phyloP scores from a whole-genome alignment of 23 tunicate genomes.

The Halocynthia roretzi region DNA sequence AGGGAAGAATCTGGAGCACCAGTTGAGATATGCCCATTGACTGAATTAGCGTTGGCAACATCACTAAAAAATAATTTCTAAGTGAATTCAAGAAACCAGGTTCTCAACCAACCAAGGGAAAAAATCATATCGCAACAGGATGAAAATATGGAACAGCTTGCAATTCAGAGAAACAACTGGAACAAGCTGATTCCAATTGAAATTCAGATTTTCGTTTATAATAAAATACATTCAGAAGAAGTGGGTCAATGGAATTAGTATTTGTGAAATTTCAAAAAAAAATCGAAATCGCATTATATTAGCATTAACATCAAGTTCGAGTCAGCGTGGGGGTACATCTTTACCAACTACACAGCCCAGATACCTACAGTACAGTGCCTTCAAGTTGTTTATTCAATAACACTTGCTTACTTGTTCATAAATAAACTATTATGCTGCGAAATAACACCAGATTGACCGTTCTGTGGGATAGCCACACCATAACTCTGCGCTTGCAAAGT shows the following conservation, averaged over 20 bases:
- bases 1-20: constrained; percentile 3
- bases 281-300: no score
- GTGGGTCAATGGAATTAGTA: no score
- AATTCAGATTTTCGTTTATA: no score
- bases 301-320: no score
- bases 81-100: background rate
- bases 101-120: no score
- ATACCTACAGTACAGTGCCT: background rate
- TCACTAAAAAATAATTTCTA: background rate
- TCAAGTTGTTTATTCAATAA: background rate
- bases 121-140: no score
- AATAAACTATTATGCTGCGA: constrained; percentile 40
- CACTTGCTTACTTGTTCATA: constrained; percentile 33
- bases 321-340: no score
- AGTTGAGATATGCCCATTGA: background rate
- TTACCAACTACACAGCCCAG: background rate
- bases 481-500: constrained; percentile 10
- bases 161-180: no score
- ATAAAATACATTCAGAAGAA: no score
- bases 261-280: no score
- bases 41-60: background rate
- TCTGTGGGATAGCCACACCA: constrained; percentile 14
- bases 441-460: background rate
- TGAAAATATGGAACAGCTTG: no score
- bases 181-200: no score